Evolutionary conservation across 1,140 invertebrate species (phyloP).

Genomic region (Lutraria rhynchaena): DNA sequence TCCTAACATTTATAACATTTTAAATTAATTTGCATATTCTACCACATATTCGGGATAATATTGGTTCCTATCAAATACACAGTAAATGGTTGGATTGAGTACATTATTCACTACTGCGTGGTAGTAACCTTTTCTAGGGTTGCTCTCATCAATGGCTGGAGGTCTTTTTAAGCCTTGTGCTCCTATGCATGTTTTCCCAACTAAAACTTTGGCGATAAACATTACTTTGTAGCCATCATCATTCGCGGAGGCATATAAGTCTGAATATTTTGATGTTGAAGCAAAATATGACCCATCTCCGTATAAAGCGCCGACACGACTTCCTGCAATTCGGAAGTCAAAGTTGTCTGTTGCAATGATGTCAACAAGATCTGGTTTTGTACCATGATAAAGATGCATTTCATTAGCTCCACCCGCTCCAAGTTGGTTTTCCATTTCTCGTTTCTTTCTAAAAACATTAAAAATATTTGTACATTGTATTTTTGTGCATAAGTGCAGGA

Average conservation of each 20-base stretch:
- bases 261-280: conserved; percentile 60
- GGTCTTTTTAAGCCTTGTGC: conserved; percentile 49
- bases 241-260: conserved; percentile 59
- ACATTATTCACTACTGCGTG: conserved; percentile 69
- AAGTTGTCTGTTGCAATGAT: conserved; percentile 63
- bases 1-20: too few relatives aligned
- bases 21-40: too few relatives aligned
- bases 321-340: conserved; percentile 64
- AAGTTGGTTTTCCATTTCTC: conserved; percentile 47
- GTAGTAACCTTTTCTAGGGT: conserved; percentile 54
- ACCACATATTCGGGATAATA: conserved; percentile 74
- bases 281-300: conserved; percentile 69
- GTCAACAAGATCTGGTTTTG: conserved; percentile 53
- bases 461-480: too few relatives aligned
- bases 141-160: conserved; percentile 40
- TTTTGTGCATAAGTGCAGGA: too few relatives aligned
- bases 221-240: conserved; percentile 56
- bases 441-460: too few relatives aligned
- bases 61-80: conserved; percentile 71
- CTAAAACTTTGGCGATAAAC: conserved; percentile 65
- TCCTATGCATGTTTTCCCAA: conserved; percentile 55
- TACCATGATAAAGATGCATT: conserved; percentile 66
- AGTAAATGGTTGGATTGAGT: conserved; percentile 64
- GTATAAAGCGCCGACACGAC: conserved; percentile 58
- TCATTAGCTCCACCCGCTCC: conserved; percentile 59